These are phyloP conservation scores for Platysteira castanea DNA, from an alignment of 2,113 vertebrate species.

Conservation along the genomic window DNA sequence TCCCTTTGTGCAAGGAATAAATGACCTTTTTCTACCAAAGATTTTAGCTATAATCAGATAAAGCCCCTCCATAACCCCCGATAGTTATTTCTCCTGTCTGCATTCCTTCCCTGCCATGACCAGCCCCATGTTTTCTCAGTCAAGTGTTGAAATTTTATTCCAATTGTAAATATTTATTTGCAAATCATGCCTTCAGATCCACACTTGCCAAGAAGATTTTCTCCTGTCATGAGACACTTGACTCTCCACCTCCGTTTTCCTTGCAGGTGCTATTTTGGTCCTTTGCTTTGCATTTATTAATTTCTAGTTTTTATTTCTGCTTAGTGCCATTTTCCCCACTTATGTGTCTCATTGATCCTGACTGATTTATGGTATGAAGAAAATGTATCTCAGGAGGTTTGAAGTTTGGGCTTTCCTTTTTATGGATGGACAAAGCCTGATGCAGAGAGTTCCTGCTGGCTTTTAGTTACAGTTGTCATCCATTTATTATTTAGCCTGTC, in stretches of 20 bases:
- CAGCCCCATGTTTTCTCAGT: background rate
- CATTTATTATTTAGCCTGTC: slow-evolving; percentile 17
- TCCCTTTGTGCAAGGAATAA: background rate
- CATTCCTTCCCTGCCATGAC: background rate
- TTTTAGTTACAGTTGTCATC: slow-evolving; percentile 23
- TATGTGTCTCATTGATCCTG: background rate
- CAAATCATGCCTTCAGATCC: background rate
- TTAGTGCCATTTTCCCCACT: background rate
- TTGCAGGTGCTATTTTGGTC: background rate
- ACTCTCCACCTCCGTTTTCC: background rate
- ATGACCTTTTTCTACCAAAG: background rate
- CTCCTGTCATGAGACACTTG: background rate
- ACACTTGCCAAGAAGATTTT: slow-evolving; percentile 29
- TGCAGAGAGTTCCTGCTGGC: background rate
- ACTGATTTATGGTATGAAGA: background rate
- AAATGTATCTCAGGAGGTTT: background rate
- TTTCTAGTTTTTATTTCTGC: background rate
- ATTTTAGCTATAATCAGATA: background rate
- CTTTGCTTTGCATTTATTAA: background rate
- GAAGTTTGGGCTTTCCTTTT: background rate
- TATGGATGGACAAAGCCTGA: background rate
- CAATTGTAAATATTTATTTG: slow-evolving; percentile 45
- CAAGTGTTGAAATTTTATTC: slow-evolving; percentile 25
- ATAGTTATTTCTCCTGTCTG: background rate
- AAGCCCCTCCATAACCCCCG: background rate